A percentile compares a stretch with the other conserved stretches of the same genome.
These are phyloP conservation scores for Mimumesa dahlbomi DNA, from an alignment of 2,888 invertebrate species.

Conservation along the genomic window DNA sequence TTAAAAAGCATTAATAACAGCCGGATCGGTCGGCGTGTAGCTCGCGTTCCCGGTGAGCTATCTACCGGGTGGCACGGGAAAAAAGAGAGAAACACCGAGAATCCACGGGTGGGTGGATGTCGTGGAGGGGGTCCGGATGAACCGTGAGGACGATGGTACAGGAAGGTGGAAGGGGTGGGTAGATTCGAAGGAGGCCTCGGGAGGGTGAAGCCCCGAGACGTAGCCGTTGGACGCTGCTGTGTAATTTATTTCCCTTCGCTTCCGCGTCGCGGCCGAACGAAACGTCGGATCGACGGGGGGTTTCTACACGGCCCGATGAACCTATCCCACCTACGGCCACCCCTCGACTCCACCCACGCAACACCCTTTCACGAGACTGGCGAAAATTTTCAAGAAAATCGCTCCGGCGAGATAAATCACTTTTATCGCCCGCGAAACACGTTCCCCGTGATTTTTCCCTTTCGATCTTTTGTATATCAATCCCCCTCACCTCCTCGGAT, in stretches of 20 bases:
- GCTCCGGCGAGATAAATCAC: conserved; percentile 45
- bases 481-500: too few relatives aligned
- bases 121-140: conserved; percentile 47
- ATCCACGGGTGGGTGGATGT: conserved; percentile 53
- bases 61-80: not conserved
- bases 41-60: not conserved
- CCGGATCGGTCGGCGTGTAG: conserved; percentile 29
- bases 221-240: conserved; percentile 71
- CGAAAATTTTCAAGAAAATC: conserved; percentile 78
- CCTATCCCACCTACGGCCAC: conserved; percentile 57
- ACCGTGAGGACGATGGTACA: conserved; percentile 50
- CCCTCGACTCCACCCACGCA: conserved; percentile 39
- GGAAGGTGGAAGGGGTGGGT: conserved; percentile 22
- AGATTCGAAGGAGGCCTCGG: conserved; percentile 39
- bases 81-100: conserved; percentile 23
- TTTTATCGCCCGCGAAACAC: conserved; percentile 47
- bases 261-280: conserved; percentile 76
- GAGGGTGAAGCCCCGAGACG: conserved; percentile 66
- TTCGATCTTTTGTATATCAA: not conserved
- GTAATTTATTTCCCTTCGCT: conserved; percentile 78
- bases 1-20: conserved; percentile 77
- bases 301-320: conserved; percentile 66
- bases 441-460: too few relatives aligned
- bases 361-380: conserved; percentile 40
- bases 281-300: conserved; percentile 73